Percentiles rank a stretch among this genome's conserved stretches.
These are phyloP conservation scores for Phalangium opilio DNA, from an alignment of 2,888 invertebrate species.

Conservation along the genomic window DNA sequence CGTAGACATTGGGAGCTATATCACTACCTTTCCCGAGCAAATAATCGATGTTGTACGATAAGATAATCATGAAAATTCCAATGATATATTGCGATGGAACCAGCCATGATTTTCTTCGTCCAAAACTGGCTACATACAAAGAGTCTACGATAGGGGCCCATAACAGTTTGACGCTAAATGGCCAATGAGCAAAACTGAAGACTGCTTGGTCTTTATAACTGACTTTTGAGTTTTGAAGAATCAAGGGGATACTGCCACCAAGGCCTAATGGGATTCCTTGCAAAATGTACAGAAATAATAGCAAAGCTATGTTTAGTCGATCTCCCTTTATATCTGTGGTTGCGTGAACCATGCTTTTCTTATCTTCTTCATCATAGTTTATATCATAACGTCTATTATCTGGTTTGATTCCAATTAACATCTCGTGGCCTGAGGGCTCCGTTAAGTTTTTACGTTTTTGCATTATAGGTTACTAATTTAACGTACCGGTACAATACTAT, in stretches of 20 bases:
- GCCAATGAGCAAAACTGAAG: conserved; percentile 85
- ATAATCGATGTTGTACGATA: conserved; percentile 57
- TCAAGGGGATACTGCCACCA: conserved; percentile 85
- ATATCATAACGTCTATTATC: too few relatives aligned
- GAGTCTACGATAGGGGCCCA: conserved; percentile 99
- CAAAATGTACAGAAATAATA: conserved; percentile 73
- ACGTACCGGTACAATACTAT: too few relatives aligned
- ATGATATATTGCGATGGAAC: conserved; percentile 82
- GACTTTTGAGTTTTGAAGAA: conserved; percentile 78
- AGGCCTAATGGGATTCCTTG: conserved; percentile 88
- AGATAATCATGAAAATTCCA: conserved; percentile 71
- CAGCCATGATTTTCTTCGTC: conserved; percentile 75
- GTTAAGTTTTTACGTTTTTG: too few relatives aligned
- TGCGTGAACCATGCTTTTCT: too few relatives aligned
- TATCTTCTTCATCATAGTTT: too few relatives aligned
- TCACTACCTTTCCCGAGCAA: conserved; percentile 52
- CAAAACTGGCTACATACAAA: conserved; percentile 56
- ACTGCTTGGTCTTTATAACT: conserved; percentile 79
- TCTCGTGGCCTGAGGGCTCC: too few relatives aligned
- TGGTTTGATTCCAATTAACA: too few relatives aligned
- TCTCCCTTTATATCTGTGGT: conserved; percentile 21
- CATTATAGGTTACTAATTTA: too few relatives aligned
- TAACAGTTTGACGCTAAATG: conserved; percentile 68
- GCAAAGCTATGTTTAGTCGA: conserved; percentile 54
- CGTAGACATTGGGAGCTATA: conserved; percentile 48